These are phyloP conservation scores for Argyresthia albistria DNA, from an alignment of 2,888 invertebrate species.

Conservation along the genomic window DNA sequence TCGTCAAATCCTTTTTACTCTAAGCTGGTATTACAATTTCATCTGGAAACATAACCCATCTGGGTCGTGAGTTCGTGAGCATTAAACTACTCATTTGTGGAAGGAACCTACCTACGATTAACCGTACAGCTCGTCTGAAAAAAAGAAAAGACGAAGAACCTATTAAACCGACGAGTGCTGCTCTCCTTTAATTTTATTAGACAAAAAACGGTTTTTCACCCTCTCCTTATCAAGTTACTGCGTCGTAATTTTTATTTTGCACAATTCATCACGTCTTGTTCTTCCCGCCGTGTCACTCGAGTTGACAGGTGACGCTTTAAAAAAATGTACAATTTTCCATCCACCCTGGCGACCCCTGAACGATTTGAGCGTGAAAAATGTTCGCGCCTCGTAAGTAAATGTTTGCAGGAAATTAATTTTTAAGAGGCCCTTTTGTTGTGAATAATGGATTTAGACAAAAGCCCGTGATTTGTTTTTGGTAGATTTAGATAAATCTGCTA, in stretches of 20 bases:
- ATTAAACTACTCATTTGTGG: too few species aligned
- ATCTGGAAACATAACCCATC: too few species aligned
- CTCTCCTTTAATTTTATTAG: not conserved
- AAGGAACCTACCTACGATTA: too few species aligned
- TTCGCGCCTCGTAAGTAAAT: slow-evolving; percentile 5
- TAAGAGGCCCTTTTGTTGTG: slow-evolving; percentile 1
- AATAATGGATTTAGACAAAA: slow-evolving; percentile 1
- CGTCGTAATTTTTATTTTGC: slow-evolving; percentile 55
- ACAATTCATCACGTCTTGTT: slow-evolving; percentile 33
- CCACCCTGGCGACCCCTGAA: slow-evolving; percentile 1
- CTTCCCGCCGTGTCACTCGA: not conserved
- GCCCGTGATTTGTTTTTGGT: not conserved
- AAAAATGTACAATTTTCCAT: slow-evolving; percentile 4
- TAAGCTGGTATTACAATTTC: too few species aligned
- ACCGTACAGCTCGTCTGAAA: not conserved
- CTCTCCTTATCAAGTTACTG: slow-evolving; percentile 17
- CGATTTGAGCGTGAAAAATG: slow-evolving; percentile 3
- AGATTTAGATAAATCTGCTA: too few species aligned
- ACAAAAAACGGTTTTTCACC: not conserved
- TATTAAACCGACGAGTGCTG: too few species aligned
- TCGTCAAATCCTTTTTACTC: too few species aligned
- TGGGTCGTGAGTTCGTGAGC: too few species aligned
- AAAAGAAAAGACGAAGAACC: not conserved
- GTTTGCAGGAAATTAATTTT: slow-evolving; percentile 6
- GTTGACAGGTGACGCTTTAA: slow-evolving; percentile 41